phyloP scores from a whole-genome alignment of 2,113 vertebrate genomes.

The Lophura nycthemera region DNA sequence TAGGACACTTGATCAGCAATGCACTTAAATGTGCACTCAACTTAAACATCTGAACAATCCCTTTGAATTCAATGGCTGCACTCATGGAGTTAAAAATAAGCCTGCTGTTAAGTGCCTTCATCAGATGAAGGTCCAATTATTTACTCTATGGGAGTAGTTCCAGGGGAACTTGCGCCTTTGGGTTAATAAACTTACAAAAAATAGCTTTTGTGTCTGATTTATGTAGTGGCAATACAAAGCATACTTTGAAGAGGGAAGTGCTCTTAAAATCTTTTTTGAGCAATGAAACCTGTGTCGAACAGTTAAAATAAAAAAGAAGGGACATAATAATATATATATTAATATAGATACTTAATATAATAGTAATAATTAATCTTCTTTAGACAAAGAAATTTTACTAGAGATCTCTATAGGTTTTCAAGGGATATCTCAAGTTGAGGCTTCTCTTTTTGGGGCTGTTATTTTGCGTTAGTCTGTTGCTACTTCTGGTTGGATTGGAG shows the following conservation, averaged over 20 bases:
- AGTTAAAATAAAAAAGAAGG: background rate
- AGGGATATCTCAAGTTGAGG: background rate
- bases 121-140: slow-evolving; percentile 31
- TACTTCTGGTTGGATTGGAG: background rate
- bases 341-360: no score
- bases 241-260: background rate
- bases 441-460: background rate
- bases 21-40: background rate
- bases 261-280: background rate
- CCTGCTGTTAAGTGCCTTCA: background rate
- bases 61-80: slow-evolving; percentile 39
- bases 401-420: background rate
- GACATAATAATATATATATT: background rate
- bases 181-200: slow-evolving; percentile 6
- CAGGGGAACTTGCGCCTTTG: background rate
- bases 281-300: background rate
- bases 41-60: slow-evolving; percentile 24
- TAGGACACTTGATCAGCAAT: background rate
- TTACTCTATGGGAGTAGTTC: background rate
- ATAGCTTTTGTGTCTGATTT: background rate
- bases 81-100: slow-evolving; percentile 50
- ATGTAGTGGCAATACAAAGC: background rate
- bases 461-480: background rate
- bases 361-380: background rate
- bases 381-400: background rate